These are phyloP conservation scores for Parochlus steinenii DNA, from an alignment of 2,888 invertebrate species.

Conservation along the genomic window DNA sequence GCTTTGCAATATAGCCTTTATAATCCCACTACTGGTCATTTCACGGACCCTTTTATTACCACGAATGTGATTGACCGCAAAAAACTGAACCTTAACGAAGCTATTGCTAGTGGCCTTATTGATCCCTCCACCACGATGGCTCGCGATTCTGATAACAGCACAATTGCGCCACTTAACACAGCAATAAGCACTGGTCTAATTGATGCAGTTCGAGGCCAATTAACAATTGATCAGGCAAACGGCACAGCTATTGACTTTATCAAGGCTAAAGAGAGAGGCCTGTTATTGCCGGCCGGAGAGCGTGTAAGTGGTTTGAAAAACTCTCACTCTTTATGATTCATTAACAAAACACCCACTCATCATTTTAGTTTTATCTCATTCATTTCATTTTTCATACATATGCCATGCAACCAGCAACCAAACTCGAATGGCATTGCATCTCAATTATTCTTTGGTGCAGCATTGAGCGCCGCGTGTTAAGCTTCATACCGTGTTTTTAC, in stretches of 20 bases:
- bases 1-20: slow-evolving; percentile 66
- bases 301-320: slow-evolving; percentile 56
- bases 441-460: slow-evolving; percentile 2
- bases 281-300: slow-evolving; percentile 78
- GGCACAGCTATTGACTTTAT: slow-evolving; percentile 45
- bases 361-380: background rate
- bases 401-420: slow-evolving; percentile 12
- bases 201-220: slow-evolving; percentile 57
- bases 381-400: background rate
- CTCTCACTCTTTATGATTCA: background rate
- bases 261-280: slow-evolving; percentile 74
- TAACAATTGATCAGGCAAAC: slow-evolving; percentile 35
- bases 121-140: slow-evolving; percentile 76
- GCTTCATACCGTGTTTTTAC: too few relatives aligned
- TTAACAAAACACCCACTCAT: background rate
- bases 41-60: slow-evolving; percentile 66
- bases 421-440: too few relatives aligned
- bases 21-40: slow-evolving; percentile 65
- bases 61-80: slow-evolving; percentile 54
- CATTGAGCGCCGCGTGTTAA: too few relatives aligned
- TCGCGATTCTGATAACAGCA: slow-evolving; percentile 60
- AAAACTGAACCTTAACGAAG: slow-evolving; percentile 57
- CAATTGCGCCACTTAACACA: slow-evolving; percentile 56
- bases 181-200: slow-evolving; percentile 58
- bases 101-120: slow-evolving; percentile 58